phyloP scores from a whole-genome alignment of 2,113 vertebrate species.

The Pollimyrus isidori region DNA sequence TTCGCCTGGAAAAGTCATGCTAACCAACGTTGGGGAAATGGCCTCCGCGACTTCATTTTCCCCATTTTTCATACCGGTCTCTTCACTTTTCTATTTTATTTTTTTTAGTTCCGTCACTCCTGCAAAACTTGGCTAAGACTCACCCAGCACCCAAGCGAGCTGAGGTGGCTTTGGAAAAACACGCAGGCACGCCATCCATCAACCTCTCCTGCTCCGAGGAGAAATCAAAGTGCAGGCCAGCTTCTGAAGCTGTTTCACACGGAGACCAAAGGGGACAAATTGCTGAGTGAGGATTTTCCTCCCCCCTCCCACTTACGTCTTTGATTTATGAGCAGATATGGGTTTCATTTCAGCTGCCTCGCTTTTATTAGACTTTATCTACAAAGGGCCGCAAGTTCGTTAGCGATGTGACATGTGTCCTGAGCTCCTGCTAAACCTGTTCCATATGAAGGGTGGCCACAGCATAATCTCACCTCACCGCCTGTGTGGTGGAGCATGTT shows the following conservation, averaged over 20 bases:
- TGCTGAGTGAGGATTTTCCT: neutral
- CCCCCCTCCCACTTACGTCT: neutral
- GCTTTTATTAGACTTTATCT: neutral
- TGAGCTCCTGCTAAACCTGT: neutral
- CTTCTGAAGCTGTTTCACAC: neutral
- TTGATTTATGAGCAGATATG: neutral
- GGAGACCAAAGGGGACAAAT: neutral
- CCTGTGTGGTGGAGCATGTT: neutral
- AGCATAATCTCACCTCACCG: neutral
- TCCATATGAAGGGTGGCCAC: neutral
- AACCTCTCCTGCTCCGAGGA: neutral
- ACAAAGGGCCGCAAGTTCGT: neutral
- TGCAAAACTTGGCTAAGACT: neutral
- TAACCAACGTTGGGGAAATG: neutral
- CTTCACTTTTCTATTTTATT: neutral
- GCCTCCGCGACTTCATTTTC: neutral
- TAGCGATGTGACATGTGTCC: neutral
- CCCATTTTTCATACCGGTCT: neutral
- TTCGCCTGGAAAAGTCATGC: slow-evolving; percentile 1
- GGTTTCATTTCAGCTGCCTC: neutral
- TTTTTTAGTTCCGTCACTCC: neutral
- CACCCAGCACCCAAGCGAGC: neutral
- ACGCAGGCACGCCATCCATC: neutral
- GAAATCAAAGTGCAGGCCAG: neutral
- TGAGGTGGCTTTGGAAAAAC: neutral